Conservation (phyloP, 1,140 invertebrate species). For the Drosophila albomicans region DNA sequence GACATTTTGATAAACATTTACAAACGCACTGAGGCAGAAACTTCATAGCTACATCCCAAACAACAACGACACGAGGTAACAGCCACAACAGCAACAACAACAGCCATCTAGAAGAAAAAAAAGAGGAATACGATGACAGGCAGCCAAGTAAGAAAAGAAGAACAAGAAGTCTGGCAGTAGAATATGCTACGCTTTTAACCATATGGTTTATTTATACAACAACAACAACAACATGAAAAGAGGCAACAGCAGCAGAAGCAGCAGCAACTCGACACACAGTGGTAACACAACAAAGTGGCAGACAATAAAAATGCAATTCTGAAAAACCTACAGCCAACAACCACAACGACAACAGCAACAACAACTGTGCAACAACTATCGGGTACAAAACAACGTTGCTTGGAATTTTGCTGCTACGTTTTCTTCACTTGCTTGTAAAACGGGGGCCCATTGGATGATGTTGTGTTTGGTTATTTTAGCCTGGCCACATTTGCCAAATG, state of each 20-base stretch:
- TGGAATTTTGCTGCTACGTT: slow-evolving; percentile 66
- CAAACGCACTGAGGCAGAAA: slow-evolving; percentile 80
- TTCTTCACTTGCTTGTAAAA: slow-evolving; percentile 44
- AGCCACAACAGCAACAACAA: slow-evolving; percentile 43
- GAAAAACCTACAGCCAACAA: slow-evolving; percentile 56
- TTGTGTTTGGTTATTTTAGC: slow-evolving; percentile 15
- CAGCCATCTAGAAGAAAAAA: slow-evolving; percentile 14
- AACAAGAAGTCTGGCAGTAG: slow-evolving; percentile 52
- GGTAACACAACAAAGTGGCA: slow-evolving; percentile 79
- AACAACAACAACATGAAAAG: slow-evolving; percentile 62
- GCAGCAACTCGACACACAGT: slow-evolving; percentile 64
- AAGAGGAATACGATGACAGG: slow-evolving; percentile 35
- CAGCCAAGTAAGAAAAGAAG: slow-evolving; percentile 43
- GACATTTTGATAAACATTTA: slow-evolving; percentile 83
- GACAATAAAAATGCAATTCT: slow-evolving; percentile 83
- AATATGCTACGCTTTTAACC: slow-evolving; percentile 82
- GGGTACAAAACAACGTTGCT: slow-evolving; percentile 55
- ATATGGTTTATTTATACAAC: slow-evolving; percentile 82
- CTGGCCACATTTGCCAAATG: slow-evolving; percentile 28
- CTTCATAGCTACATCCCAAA: slow-evolving; percentile 58
- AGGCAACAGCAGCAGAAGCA: slow-evolving; percentile 11
- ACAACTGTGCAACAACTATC: slow-evolving; percentile 19
- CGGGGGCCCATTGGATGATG: slow-evolving; percentile 20
- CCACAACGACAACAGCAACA: slow-evolving; percentile 44
- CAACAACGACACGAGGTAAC: slow-evolving; percentile 56